phyloP scores from a whole-genome alignment of 2,888 invertebrate species.

The Pristionchus mayeri region DNA sequence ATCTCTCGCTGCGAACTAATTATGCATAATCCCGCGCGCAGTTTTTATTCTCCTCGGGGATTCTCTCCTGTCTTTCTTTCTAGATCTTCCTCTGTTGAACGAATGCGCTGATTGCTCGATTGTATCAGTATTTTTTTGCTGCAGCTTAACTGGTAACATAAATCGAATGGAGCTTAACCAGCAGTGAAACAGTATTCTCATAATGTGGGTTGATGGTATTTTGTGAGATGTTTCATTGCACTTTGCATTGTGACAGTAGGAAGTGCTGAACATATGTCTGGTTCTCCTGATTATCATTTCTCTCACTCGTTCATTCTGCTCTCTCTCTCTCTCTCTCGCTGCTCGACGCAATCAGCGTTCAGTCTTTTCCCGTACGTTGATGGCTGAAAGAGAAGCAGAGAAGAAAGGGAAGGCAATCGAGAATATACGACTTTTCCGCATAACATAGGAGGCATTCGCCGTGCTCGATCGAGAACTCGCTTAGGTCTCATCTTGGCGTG shows the following conservation, averaged over 20 bases:
- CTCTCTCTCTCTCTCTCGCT: background rate
- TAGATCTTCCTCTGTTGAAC: background rate
- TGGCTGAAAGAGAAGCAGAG: slow-evolving; percentile 6
- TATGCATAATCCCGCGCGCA: background rate
- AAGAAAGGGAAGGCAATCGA: background rate
- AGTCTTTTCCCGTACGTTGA: slow-evolving; percentile 2
- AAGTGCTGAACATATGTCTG: no score
- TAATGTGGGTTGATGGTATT: no score
- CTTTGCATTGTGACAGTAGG: no score
- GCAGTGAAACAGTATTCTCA: no score
- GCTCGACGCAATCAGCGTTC: slow-evolving; percentile 22
- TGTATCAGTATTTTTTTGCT: background rate
- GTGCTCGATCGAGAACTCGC: background rate
- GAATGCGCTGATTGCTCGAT: background rate
- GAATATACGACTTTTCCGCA: background rate
- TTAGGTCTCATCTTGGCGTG: background rate
- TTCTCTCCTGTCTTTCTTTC: background rate
- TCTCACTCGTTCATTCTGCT: no score
- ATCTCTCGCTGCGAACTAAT: background rate
- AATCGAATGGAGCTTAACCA: no score
- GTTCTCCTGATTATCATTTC: no score
- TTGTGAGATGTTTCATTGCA: no score
- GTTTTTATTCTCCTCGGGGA: background rate
- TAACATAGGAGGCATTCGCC: background rate
- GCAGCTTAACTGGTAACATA: no score